Conservation (phyloP, 2,797 vertebrate genomes). For the Gallinago solitaria region DNA sequence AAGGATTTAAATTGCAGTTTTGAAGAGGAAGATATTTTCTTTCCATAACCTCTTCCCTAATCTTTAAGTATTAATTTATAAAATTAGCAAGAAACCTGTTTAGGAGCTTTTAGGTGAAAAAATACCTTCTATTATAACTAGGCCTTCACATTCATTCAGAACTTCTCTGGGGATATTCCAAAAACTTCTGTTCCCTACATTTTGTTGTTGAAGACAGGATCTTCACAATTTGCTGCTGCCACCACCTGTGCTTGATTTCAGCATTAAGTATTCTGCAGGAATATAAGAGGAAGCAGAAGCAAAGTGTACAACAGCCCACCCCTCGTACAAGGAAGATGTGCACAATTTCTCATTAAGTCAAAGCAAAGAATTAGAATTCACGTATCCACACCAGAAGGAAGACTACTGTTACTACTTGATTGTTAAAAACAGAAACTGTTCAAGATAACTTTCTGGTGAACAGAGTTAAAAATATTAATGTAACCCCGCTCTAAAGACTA, state of each 20-base stretch:
- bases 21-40: neutral
- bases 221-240: neutral
- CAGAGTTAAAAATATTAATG: neutral
- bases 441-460: neutral
- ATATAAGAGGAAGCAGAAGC: neutral
- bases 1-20: neutral
- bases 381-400: neutral
- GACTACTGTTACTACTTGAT: neutral
- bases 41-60: neutral
- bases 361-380: neutral
- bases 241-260: neutral
- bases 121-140: neutral
- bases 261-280: neutral
- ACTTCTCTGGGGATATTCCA: neutral
- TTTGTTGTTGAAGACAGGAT: neutral
- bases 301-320: neutral
- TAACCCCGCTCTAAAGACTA: neutral
- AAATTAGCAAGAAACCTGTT: neutral
- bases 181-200: neutral
- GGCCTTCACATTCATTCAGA: neutral
- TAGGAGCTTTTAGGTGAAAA: neutral
- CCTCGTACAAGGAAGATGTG: neutral
- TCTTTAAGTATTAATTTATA: neutral
- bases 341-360: neutral
- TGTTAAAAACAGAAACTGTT: neutral